phyloP scores from a whole-genome alignment of 2,797 vertebrate species.

The Onychomys leucogaster region DNA sequence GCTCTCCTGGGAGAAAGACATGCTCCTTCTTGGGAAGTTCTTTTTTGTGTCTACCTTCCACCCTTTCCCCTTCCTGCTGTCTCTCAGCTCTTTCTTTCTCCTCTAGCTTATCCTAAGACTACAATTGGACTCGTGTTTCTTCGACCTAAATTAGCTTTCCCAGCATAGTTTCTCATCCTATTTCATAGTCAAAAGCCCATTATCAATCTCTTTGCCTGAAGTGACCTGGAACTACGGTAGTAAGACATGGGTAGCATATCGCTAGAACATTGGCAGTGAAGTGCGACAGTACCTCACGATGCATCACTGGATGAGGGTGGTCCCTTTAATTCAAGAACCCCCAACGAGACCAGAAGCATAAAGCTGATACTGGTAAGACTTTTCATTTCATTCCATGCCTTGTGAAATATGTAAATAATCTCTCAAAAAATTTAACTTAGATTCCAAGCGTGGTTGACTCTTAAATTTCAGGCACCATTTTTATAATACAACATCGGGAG shows the following conservation, averaged over 20 bases:
- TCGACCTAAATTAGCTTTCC: background rate
- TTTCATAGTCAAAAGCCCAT: background rate
- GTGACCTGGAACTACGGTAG: background rate
- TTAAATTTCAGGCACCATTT: background rate
- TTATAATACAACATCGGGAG: background rate
- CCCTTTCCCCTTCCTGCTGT: background rate
- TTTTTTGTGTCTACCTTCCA: rapidly evolving
- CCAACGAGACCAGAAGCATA: background rate
- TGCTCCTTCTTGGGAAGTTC: too few species aligned
- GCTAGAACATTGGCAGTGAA: background rate
- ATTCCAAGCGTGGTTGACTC: background rate
- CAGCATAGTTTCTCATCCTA: background rate
- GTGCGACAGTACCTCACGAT: rapidly evolving
- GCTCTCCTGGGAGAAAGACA: background rate
- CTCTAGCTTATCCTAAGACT: background rate
- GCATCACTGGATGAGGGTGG: background rate
- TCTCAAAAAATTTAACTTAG: background rate
- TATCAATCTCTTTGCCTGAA: background rate
- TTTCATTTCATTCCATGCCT: background rate
- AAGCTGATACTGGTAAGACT: background rate
- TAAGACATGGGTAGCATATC: background rate
- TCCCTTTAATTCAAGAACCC: background rate
- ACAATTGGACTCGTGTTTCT: background rate
- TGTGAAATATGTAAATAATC: background rate
- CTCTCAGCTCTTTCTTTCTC: background rate